Evolutionary conservation across 2,888 invertebrate genomes (phyloP).

Genomic region (Lithodes maja): DNA sequence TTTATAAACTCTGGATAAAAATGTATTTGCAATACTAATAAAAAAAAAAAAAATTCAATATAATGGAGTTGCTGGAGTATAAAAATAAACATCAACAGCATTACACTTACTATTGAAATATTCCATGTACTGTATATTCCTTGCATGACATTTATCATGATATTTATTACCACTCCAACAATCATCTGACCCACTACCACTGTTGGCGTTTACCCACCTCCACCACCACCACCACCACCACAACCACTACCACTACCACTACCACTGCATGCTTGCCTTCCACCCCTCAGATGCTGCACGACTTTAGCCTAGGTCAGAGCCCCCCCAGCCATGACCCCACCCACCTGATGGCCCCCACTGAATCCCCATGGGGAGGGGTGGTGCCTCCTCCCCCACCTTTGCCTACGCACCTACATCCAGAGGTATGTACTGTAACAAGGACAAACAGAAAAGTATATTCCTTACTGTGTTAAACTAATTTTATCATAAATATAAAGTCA

Average conservation of each 20-base stretch:
- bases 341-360: conserved; percentile 38
- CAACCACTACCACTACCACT: neutral
- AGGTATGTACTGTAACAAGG: conserved; percentile 31
- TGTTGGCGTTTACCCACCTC: neutral
- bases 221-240: neutral
- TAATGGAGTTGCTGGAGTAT: too few relatives aligned
- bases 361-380: conserved; percentile 56
- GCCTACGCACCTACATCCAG: conserved; percentile 81
- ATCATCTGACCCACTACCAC: neutral
- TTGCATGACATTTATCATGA: too few relatives aligned
- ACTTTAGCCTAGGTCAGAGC: conserved; percentile 37
- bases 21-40: too few relatives aligned
- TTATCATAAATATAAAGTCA: too few relatives aligned
- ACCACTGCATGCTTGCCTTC: conserved; percentile 4
- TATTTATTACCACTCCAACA: neutral
- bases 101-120: too few relatives aligned
- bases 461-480: too few relatives aligned
- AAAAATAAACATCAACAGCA: too few relatives aligned
- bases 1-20: too few relatives aligned
- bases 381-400: conserved; percentile 89
- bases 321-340: conserved; percentile 36
- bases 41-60: too few relatives aligned
- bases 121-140: too few relatives aligned
- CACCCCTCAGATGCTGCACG: conserved; percentile 54
- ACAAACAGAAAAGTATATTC: too few relatives aligned